phyloP scores from a whole-genome alignment of 1,140 invertebrate genomes.

The Varroa destructor region DNA sequence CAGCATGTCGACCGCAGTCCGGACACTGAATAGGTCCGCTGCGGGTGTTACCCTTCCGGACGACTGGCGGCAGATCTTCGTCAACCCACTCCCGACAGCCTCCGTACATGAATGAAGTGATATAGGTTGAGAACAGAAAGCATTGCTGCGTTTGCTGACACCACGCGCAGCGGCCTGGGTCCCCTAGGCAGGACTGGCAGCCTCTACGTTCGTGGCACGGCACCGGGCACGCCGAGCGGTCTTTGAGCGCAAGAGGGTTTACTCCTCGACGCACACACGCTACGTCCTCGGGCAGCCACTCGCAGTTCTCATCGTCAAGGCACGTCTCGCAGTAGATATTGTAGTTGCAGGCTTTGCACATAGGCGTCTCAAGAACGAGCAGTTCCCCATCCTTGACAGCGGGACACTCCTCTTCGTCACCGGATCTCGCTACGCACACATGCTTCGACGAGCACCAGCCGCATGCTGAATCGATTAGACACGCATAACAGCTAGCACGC shows the following conservation, averaged over 20 bases:
- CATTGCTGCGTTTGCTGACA: conserved; percentile 76
- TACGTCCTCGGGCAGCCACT: conserved; percentile 70
- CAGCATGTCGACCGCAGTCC: conserved; percentile 58
- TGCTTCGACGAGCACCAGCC: conserved; percentile 63
- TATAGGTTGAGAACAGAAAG: conserved; percentile 85
- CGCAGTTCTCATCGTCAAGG: conserved; percentile 54
- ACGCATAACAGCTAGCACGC: conserved; percentile 70
- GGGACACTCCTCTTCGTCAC: conserved; percentile 3
- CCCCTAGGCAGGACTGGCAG: conserved; percentile 67
- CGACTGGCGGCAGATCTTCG: conserved; percentile 37
- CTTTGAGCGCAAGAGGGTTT: conserved; percentile 36
- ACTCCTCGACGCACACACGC: conserved; percentile 64
- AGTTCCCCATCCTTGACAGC: conserved; percentile 53
- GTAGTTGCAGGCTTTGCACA: conserved; percentile 72
- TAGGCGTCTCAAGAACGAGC: conserved; percentile 58
- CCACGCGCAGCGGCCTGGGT: conserved; percentile 79
- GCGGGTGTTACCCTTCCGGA: conserved; percentile 22
- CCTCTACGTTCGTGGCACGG: conserved; percentile 48
- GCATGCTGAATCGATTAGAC: conserved; percentile 70
- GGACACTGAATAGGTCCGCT: conserved; percentile 49
- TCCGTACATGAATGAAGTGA: conserved; percentile 80
- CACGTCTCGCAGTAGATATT: conserved; percentile 70
- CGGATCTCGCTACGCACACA: conserved; percentile 33
- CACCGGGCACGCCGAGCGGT: conserved; percentile 37
- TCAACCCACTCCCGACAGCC: conserved; percentile 83